These are phyloP conservation scores for Corbicula japonica DNA, from an alignment of 2,888 invertebrate species.

Conservation along the genomic window DNA sequence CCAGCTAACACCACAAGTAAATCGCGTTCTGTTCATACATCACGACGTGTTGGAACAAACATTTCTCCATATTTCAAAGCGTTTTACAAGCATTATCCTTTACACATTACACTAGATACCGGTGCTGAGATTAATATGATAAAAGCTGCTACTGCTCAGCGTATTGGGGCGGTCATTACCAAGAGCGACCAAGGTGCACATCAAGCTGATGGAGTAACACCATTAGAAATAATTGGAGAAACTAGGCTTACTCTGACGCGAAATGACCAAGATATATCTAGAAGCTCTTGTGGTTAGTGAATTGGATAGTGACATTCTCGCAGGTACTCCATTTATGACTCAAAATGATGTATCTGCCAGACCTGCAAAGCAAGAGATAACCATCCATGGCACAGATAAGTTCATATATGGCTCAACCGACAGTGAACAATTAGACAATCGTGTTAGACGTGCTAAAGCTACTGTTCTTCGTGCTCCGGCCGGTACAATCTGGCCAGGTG, in stretches of 20 bases:
- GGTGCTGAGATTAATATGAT: conserved; percentile 63
- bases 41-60: conserved; percentile 54
- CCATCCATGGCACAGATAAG: conserved; percentile 27
- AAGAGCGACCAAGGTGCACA: conserved; percentile 50
- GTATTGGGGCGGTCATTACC: conserved; percentile 46
- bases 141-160: conserved; percentile 36
- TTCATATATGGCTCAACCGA: conserved; percentile 13
- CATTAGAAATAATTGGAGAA: conserved; percentile 56
- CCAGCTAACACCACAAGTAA: no score
- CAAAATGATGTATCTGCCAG: conserved; percentile 66
- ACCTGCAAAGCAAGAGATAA: conserved; percentile 53
- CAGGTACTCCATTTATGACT: conserved; percentile 68
- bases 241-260: conserved; percentile 31
- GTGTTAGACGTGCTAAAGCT: conserved; percentile 6
- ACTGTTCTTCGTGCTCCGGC: conserved; percentile 1
- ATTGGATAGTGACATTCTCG: conserved; percentile 63
- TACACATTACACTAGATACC: conserved; percentile 59
- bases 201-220: conserved; percentile 62
- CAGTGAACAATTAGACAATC: not conserved
- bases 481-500: conserved; percentile 57
- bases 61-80: conserved; percentile 59
- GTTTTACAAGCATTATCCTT: conserved; percentile 56
- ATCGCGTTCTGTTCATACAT: no score
- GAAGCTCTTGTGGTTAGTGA: conserved; percentile 52
- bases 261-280: conserved; percentile 17